These are phyloP conservation scores for Eupithecia exiguata DNA, from an alignment of 2,888 invertebrate genomes.

Conservation along the genomic window DNA sequence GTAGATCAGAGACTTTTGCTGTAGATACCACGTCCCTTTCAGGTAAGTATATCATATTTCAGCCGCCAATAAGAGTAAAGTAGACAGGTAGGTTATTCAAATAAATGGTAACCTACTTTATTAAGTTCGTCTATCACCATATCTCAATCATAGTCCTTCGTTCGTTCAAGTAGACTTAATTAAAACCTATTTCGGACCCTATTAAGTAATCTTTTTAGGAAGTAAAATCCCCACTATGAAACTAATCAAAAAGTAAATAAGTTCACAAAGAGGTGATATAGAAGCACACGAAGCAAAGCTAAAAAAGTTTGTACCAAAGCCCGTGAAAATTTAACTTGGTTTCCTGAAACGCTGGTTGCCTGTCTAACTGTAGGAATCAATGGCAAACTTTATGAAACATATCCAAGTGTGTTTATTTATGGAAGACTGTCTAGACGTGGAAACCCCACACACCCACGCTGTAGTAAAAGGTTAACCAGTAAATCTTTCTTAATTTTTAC, in stretches of 20 bases:
- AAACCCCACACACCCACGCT: conserved; percentile 28
- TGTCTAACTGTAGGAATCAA: conserved; percentile 36
- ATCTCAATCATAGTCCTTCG: not conserved
- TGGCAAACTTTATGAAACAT: conserved; percentile 39
- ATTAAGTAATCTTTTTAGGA: not conserved
- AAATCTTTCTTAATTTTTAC: not conserved
- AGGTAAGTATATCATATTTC: no score
- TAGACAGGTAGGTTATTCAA: no score
- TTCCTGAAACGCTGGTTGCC: conserved; percentile 18
- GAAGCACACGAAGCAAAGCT: conserved; percentile 6
- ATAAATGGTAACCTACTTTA: not conserved
- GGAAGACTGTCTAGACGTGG: conserved; percentile 34
- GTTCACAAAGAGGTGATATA: not conserved
- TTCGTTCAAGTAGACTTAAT: not conserved
- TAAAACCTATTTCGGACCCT: not conserved
- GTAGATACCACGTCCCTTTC: no score
- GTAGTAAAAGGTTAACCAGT: conserved; percentile 15
- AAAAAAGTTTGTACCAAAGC: conserved; percentile 8
- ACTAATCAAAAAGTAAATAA: not conserved
- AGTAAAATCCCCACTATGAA: not conserved
- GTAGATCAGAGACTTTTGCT: no score
- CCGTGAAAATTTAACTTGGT: conserved; percentile 26
- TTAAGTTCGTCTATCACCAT: not conserved
- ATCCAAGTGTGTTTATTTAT: conserved; percentile 37
- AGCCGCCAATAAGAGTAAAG: no score